phyloP scores from a whole-genome alignment of 2,888 invertebrate genomes.

The Fragum fragum region DNA sequence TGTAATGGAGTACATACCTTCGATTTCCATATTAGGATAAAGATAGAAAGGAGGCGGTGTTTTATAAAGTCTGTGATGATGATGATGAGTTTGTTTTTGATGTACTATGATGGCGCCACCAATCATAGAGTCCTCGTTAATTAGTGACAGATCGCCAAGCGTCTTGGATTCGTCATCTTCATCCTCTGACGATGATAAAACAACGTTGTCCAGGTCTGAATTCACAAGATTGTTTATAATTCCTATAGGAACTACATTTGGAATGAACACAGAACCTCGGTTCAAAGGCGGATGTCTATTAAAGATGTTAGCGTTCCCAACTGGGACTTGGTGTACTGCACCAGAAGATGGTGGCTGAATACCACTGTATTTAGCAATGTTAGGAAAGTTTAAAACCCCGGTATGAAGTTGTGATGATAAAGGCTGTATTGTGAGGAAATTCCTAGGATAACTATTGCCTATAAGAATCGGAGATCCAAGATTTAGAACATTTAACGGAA shows the following conservation, averaged over 20 bases:
- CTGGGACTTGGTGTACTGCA: neutral
- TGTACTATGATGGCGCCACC: neutral
- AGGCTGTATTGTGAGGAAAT: neutral
- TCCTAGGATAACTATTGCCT: neutral
- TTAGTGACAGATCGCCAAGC: neutral
- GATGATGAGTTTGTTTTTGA: neutral
- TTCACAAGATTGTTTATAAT: neutral
- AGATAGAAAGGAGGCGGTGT: conserved; percentile 17
- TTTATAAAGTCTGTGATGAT: neutral
- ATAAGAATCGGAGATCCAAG: neutral
- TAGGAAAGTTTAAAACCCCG: neutral
- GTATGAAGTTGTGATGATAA: neutral
- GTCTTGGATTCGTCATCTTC: conserved; percentile 16
- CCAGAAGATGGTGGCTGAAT: neutral
- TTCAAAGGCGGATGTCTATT: conserved; percentile 19
- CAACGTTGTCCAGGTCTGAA: neutral
- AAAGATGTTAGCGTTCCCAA: neutral
- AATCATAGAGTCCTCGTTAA: neutral
- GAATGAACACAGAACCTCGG: neutral
- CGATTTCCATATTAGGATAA: neutral
- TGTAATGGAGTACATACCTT: neutral
- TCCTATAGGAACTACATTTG: neutral
- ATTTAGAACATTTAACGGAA: neutral
- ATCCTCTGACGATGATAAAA: neutral
- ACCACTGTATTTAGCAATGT: conserved; percentile 17